phyloP scores from a whole-genome alignment of 2,888 invertebrate genomes.

The Lasioglossum malachurum region DNA sequence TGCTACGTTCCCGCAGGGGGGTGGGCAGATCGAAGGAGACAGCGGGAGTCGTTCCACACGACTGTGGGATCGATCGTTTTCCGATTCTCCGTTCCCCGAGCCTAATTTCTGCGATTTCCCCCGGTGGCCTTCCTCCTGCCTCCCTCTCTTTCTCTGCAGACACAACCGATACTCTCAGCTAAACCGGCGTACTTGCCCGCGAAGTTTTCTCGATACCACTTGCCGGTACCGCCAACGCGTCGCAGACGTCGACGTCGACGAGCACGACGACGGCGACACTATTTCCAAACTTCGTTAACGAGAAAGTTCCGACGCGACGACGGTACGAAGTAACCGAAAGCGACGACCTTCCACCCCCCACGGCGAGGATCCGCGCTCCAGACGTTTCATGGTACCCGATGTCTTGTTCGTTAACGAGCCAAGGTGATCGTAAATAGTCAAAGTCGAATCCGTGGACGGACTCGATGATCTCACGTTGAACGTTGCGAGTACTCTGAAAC shows the following conservation, averaged over 20 bases:
- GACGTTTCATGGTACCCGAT: conserved; percentile 2
- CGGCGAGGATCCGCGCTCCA: background rate
- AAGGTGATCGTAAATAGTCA: background rate
- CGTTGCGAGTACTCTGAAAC: background rate
- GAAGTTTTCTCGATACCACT: conserved; percentile 22
- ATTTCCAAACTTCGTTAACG: conserved; percentile 41
- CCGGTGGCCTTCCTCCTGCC: background rate
- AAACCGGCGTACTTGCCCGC: conserved; percentile 5
- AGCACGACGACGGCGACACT: conserved; percentile 9
- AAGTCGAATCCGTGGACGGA: background rate
- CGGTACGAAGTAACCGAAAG: conserved; percentile 35
- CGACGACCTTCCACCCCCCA: conserved; percentile 9
- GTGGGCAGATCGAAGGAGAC: background rate
- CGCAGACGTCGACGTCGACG: conserved; percentile 5
- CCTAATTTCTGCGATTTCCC: conserved; percentile 7
- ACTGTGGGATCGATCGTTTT: conserved; percentile 1
- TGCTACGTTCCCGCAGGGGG: background rate
- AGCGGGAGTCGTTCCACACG: conserved; percentile 5
- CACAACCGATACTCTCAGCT: conserved; percentile 5
- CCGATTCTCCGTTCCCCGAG: background rate
- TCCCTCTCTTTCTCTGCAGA: background rate
- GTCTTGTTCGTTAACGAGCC: conserved; percentile 16
- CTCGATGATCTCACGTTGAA: background rate
- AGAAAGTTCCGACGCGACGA: conserved; percentile 35
- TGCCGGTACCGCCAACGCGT: background rate